Conservation (phyloP, 2,888 invertebrate species). For the Rhabditophanes sp. region DNA sequence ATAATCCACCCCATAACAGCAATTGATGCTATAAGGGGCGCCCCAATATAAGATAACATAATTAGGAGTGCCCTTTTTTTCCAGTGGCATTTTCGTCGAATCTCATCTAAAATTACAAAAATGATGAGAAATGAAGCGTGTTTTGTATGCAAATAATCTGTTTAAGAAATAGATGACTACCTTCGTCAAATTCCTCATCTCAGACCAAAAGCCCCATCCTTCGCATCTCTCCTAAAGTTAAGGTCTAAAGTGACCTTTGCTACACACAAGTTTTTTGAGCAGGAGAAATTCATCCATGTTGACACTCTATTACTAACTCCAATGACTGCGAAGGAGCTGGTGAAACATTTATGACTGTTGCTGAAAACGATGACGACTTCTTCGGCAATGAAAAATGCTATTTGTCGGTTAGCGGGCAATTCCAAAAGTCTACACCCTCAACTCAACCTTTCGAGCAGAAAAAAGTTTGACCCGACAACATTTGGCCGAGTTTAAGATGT, state of each 20-base stretch:
- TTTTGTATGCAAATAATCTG: too few species aligned
- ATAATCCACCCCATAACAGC: too few species aligned
- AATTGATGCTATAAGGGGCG: too few species aligned
- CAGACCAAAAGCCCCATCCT: conserved; percentile 49
- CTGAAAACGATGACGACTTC: conserved; percentile 3
- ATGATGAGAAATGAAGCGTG: too few species aligned
- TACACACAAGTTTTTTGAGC: conserved; percentile 58
- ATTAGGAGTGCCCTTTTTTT: too few species aligned
- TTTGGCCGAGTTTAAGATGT: conserved; percentile 90
- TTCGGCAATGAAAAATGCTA: not conserved
- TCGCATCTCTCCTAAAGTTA: conserved; percentile 61
- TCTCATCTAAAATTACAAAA: too few species aligned
- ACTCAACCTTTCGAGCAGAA: conserved; percentile 85
- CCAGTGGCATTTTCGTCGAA: too few species aligned
- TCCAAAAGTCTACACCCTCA: conserved; percentile 78
- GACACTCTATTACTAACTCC: conserved; percentile 75
- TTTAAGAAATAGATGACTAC: too few species aligned
- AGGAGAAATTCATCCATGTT: conserved; percentile 50
- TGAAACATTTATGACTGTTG: conserved; percentile 58
- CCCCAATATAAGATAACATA: too few species aligned
- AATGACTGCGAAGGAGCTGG: conserved; percentile 98
- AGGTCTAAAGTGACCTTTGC: conserved; percentile 59
- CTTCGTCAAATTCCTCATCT: conserved; percentile 21
- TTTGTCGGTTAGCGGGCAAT: conserved; percentile 59
- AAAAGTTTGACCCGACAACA: conserved; percentile 62